phyloP scores from a whole-genome alignment of 2,797 vertebrate genomes.

The Sus cebifrons region DNA sequence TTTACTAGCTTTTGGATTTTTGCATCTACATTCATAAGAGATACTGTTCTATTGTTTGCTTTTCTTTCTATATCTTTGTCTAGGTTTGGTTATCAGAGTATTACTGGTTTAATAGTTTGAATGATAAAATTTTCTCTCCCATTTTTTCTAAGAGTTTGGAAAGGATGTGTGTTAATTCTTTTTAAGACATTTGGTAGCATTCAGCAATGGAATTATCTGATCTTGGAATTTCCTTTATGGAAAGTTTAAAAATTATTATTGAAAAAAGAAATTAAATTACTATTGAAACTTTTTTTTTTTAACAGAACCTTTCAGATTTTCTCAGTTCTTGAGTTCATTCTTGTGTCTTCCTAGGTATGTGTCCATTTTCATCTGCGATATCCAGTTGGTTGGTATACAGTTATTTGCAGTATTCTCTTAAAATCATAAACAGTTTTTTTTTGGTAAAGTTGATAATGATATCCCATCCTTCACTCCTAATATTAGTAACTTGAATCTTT shows the following conservation, averaged over 20 bases:
- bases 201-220: background rate
- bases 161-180: slow-evolving; percentile 22
- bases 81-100: background rate
- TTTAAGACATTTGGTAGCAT: background rate
- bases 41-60: background rate
- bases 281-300: background rate
- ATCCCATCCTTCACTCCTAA: background rate
- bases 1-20: background rate
- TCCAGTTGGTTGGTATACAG: background rate
- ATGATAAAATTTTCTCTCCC: background rate
- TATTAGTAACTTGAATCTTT: background rate
- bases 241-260: background rate
- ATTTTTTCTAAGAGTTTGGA: background rate
- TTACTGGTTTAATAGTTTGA: background rate
- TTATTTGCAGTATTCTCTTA: background rate
- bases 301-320: background rate
- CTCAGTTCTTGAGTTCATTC: background rate
- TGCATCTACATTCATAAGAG: background rate
- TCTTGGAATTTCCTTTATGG: slow-evolving; percentile 18
- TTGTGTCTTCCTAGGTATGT: background rate
- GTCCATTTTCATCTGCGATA: background rate
- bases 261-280: background rate
- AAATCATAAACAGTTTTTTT: background rate
- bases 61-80: background rate
- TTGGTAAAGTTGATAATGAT: background rate